These are phyloP conservation scores for Parascotia fuliginaria DNA, from an alignment of 2,888 invertebrate species.

Conservation along the genomic window DNA sequence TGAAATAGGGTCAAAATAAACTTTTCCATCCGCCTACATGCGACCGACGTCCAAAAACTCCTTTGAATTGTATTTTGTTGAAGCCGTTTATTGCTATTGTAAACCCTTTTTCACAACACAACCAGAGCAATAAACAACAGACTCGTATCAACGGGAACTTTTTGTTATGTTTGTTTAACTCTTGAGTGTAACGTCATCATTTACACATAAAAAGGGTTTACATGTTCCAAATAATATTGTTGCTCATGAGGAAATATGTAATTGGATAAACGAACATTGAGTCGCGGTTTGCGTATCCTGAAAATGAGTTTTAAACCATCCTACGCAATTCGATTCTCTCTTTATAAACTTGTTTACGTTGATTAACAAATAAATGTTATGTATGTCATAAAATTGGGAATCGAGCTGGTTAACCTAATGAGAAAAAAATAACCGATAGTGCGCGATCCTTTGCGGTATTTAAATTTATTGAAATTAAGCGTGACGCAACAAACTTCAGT, in stretches of 20 bases:
- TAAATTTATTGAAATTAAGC: no score
- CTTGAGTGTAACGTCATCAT: neutral
- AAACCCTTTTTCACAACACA: constrained; percentile 28
- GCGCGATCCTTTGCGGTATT: no score
- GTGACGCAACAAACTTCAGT: no score
- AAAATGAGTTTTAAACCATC: neutral
- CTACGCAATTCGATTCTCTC: neutral
- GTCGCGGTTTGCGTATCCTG: neutral
- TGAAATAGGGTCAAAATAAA: constrained; percentile 32
- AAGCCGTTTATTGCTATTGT: constrained; percentile 27
- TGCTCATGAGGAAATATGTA: neutral
- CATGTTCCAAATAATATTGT: neutral
- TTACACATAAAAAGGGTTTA: neutral
- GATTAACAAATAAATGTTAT: no score
- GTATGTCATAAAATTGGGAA: no score
- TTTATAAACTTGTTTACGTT: neutral
- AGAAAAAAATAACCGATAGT: no score
- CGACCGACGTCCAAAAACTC: constrained; percentile 14
- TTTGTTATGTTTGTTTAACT: constrained; percentile 2
- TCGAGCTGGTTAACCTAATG: no score
- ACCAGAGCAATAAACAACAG: constrained; percentile 23
- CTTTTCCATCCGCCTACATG: constrained; percentile 8
- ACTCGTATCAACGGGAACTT: constrained; percentile 22
- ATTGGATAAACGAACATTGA: neutral
- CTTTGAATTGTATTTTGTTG: constrained; percentile 18